These are phyloP conservation scores for Pteria penguin DNA, from an alignment of 2,888 invertebrate species.

Conservation along the genomic window DNA sequence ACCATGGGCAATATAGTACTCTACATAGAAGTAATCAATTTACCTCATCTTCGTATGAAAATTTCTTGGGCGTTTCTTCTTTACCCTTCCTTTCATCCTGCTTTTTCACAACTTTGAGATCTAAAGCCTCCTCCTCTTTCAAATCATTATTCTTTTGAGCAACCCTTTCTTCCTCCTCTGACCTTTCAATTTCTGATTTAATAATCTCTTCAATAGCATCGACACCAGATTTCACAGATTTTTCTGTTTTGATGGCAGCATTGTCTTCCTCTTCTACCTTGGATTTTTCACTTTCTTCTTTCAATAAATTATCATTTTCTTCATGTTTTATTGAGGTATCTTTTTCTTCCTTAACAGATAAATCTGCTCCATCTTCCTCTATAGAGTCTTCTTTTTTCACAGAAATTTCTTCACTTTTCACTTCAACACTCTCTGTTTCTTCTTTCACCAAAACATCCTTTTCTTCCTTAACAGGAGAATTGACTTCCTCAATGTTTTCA, in stretches of 20 bases:
- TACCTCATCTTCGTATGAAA: conserved; percentile 16
- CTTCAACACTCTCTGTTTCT: conserved; percentile 42
- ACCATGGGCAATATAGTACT: no score
- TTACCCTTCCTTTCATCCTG: not conserved
- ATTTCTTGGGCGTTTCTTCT: not conserved
- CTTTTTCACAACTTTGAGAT: not conserved
- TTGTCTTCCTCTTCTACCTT: conserved; percentile 34
- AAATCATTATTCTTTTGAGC: not conserved
- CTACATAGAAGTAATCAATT: no score
- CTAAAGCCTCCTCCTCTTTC: not conserved
- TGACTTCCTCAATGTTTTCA: conserved; percentile 8
- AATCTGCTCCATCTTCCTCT: conserved; percentile 36
- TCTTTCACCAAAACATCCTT: conserved; percentile 37
- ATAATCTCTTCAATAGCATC: conserved; percentile 28
- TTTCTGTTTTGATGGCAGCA: conserved; percentile 24
- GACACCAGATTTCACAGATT: not conserved
- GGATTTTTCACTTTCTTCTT: conserved; percentile 17
- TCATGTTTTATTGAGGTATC: conserved; percentile 10
- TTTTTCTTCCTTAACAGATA: conserved; percentile 31
- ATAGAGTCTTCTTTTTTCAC: no score
- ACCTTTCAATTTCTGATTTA: conserved; percentile 15
- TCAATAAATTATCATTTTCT: conserved; percentile 30
- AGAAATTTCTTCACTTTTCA: conserved; percentile 47
- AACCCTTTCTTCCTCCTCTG: conserved; percentile 30
- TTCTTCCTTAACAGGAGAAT: conserved; percentile 27